A percentile compares a stretch with the other conserved stretches of the same genome.
Evolutionary conservation across 1,140 invertebrate genomes (phyloP).

Genomic region (Phortica variegata): DNA sequence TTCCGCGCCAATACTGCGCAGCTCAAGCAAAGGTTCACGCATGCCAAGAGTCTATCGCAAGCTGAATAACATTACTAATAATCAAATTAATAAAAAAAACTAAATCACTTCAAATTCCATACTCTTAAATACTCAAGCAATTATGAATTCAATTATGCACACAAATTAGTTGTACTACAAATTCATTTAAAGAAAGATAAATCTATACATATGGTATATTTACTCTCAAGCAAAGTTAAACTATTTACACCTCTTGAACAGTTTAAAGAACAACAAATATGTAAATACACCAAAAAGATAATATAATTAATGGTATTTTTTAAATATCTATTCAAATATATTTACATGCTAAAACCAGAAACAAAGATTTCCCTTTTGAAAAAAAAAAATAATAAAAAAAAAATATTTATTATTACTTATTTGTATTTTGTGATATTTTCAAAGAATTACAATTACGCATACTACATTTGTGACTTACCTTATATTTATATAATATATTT

Average conservation of each 20-base stretch:
- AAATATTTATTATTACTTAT: constrained; percentile 10
- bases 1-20: constrained; percentile 47
- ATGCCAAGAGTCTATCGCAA: constrained; percentile 45
- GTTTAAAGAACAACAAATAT: constrained; percentile 14
- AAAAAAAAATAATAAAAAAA: constrained; percentile 10
- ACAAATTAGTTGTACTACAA: constrained; percentile 30
- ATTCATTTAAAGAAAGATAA: constrained; percentile 5
- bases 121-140: constrained; percentile 12
- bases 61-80: constrained; percentile 24
- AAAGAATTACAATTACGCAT: constrained; percentile 48
- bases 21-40: constrained; percentile 43
- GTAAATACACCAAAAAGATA: constrained; percentile 34
- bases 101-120: not conserved
- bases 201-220: too few species aligned
- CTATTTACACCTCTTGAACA: constrained; percentile 4
- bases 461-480: constrained; percentile 45
- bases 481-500: constrained; percentile 18
- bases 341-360: constrained; percentile 28
- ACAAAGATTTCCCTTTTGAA: constrained; percentile 25
- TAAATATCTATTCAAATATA: constrained; percentile 13
- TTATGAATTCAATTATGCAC: constrained; percentile 26
- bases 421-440: constrained; percentile 55
- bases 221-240: too few species aligned
- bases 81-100: not conserved
- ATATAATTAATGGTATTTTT: constrained; percentile 22